Evolutionary conservation across 2,113 vertebrate species (phyloP), one percentile per base, ranked within the genome.

Genomic region (Corvus hawaiiensis): DNA sequence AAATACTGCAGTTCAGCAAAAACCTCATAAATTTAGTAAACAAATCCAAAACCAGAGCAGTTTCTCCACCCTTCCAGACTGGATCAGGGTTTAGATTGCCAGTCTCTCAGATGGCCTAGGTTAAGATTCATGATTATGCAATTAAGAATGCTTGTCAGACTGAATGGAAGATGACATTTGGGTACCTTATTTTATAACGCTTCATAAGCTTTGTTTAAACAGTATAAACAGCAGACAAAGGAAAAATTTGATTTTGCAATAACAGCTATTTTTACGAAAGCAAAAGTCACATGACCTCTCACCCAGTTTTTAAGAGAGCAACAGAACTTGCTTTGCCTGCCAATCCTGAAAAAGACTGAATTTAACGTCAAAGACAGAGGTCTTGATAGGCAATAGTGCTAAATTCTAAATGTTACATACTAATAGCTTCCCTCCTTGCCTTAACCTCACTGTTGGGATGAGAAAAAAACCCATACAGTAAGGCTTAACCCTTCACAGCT

Each of bases 191-290:
- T 97, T 97, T 96, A 92, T 49, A 97, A 88, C 0, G 8, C 86
- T 94, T 96, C 69, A 89, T 94, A 91, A 95, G 94, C 78, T 90
- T 93, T 92, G 59, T 96, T 95, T 92, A 87, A 97, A 94, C 67
- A 84, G 80, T 81, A 61, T 89, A 97, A 98, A 96, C 52, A 94
- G 39, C 41, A 90, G 95, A 93, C 85, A 95, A 95, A 94, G 76
- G 81, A 95, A 95, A 95, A 95, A 94, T 56, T 73, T 71, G 43
- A 86, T 96, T 97, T 96, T 96, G 93, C 95, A 97, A 97, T 93
- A 93, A 95, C 93, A 94, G 75, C 56, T 96, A 96, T 89, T 97
- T 97, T 97, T 97, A 93, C 48, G 58, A 97, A 92, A 94, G 84
- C 51, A 69, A 95, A 96, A 93, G 52, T 95, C 91, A 88, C 91